phyloP scores from a whole-genome alignment of 2,113 vertebrate genomes.

The Tragelaphus strepsiceros region DNA sequence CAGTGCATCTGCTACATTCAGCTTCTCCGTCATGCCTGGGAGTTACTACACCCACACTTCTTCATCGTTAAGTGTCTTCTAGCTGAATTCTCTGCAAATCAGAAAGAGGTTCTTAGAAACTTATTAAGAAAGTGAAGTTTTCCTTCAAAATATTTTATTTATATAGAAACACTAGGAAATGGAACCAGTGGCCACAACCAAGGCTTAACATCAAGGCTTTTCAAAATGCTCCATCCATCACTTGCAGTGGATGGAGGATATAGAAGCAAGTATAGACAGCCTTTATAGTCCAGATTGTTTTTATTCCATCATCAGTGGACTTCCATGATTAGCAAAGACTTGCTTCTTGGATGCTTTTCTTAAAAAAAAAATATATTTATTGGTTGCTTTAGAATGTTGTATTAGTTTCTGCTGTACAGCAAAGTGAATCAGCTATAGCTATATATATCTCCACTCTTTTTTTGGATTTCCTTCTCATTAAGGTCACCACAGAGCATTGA shows the following conservation, averaged over 20 bases:
- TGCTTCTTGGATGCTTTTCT: not conserved
- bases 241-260: not conserved
- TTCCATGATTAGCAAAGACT: not conserved
- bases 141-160: conserved; percentile 5
- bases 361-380: not conserved
- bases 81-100: not conserved
- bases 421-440: not conserved
- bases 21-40: not conserved
- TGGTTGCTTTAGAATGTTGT: not conserved
- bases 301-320: not conserved
- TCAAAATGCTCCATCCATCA: not conserved
- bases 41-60: not conserved
- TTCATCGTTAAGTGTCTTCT: not conserved
- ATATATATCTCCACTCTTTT: rapidly evolving
- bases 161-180: not conserved
- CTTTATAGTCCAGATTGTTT: not conserved
- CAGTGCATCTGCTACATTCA: not conserved
- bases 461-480: not conserved
- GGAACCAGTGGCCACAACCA: not conserved
- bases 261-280: not conserved
- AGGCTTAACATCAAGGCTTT: not conserved
- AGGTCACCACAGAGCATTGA: not conserved
- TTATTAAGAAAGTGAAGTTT: not conserved
- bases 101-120: not conserved
- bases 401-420: not conserved